Percentiles rank a stretch among this genome's conserved stretches.
Conservation (phyloP, 2,888 invertebrate genomes). For the Crioceris asparagi region DNA sequence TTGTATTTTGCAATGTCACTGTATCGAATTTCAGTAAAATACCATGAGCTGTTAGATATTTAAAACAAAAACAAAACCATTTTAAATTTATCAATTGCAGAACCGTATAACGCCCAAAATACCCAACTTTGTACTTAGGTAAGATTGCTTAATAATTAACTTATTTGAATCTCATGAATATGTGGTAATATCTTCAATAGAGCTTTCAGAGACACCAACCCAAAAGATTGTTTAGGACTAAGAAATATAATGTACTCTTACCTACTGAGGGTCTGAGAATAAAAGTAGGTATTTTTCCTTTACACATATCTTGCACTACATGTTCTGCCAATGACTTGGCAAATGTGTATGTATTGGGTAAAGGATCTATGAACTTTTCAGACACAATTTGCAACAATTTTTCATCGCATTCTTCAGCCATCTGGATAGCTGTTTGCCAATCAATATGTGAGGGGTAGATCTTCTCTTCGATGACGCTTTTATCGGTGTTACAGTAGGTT, state of each 20-base stretch:
- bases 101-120: too few relatives aligned
- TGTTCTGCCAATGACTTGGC: conserved; percentile 83
- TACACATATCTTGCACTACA: conserved; percentile 51
- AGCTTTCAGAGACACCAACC: not conserved
- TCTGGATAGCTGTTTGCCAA: conserved; percentile 55
- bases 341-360: conserved; percentile 88
- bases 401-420: conserved; percentile 53
- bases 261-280: conserved; percentile 87
- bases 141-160: too few relatives aligned
- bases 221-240: not conserved
- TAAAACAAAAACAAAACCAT: too few relatives aligned
- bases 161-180: too few relatives aligned
- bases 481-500: conserved; percentile 73
- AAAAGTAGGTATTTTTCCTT: conserved; percentile 56
- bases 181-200: not conserved
- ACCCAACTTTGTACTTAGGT: too few relatives aligned
- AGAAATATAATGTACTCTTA: conserved; percentile 31
- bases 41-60: too few relatives aligned
- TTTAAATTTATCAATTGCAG: too few relatives aligned
- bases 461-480: conserved; percentile 58
- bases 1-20: too few relatives aligned
- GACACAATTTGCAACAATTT: conserved; percentile 46
- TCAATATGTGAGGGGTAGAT: conserved; percentile 60
- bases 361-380: conserved; percentile 47
- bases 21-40: too few relatives aligned